Percentiles rank a stretch among this genome's conserved stretches.
Conservation (phyloP, 2,113 vertebrate genomes). For the Zootoca vivipara region DNA sequence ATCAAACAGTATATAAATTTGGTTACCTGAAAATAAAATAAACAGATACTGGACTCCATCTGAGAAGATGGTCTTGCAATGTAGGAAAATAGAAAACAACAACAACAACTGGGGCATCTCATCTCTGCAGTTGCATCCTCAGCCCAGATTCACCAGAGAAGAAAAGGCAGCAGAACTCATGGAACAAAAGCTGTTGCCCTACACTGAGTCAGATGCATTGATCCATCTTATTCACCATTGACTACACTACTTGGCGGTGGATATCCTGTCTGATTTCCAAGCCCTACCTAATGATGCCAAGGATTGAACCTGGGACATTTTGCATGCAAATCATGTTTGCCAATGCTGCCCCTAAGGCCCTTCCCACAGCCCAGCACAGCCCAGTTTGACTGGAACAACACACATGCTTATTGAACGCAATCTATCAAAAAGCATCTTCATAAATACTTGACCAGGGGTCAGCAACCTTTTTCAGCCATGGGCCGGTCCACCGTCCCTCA, state of each 20-base stretch:
- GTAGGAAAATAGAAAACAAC: not conserved
- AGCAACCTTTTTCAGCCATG: too few species aligned
- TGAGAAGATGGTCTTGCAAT: not conserved
- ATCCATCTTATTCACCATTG: too few species aligned
- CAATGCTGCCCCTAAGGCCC: not conserved
- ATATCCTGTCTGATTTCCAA: too few species aligned
- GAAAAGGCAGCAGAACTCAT: not conserved
- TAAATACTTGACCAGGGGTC: not conserved
- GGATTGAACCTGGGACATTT: too few species aligned
- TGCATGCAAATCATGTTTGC: too few species aligned
- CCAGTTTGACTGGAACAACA: not conserved
- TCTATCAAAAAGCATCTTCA: conserved; percentile 16
- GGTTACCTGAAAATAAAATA: too few species aligned
- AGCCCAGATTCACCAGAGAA: not conserved
- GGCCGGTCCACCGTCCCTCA: too few species aligned
- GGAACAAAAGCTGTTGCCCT: too few species aligned
- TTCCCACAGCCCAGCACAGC: not conserved
- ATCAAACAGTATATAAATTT: too few species aligned
- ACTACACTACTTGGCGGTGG: too few species aligned
- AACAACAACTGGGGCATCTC: not conserved
- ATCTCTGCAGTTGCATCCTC: not conserved
- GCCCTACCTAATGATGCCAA: too few species aligned
- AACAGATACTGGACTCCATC: not conserved
- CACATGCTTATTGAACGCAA: conserved; percentile 31
- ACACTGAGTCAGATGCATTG: too few species aligned